Base-by-base conservation (phyloP, 2,797 vertebrate genomes). In the Ctenosaura bakeri region DNA sequence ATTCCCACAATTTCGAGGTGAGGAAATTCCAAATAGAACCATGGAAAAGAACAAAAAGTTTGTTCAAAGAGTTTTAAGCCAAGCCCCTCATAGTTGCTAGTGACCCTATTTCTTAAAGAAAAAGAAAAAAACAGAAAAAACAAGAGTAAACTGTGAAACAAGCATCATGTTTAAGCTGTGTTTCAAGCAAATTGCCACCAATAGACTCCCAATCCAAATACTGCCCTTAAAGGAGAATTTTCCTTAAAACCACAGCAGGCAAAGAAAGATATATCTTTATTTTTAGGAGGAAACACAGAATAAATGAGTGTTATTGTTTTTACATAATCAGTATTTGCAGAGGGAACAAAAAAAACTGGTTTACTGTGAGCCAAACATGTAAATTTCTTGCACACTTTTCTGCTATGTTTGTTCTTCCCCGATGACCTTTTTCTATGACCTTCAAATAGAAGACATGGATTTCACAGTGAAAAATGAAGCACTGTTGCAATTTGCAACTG, bases 401-500 rank as follows among this genome's bases (percentile, higher is more conserved):
- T 89, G 88, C 59, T 59, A 54, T 29, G 74, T 76, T 29, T 5
- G 1, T 79, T 80, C 18, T 50, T 46, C 8, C 8, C 10, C 3
- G 26, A 64, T 62, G 59, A 16, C 14, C 42, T 62, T 71, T 94
- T 69, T 93, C 92, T 92, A 93, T 93, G 90, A 92, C 94, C 94
- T 94, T 95, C 90, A 92, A 90, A 88, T 91, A 92, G 93, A 91
- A 96, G 96, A 96, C 95, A 96, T 95, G 94, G 93, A 92, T 90
- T 96, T 95, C 93, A 96, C 91, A 93, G 92, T 96, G 91, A 94
- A 96, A 69, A 32, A 69, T 69, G 29, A 69, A 97, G 90, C 92
- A 93, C 0, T 89, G 94, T 96, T 95, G 96, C 95, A 96, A 93
- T 96, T 95, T 96, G 96, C 94, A 95, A 96, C 95, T 97, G 96